These are phyloP conservation scores for Archilochus colubris DNA, from an alignment of 2,113 vertebrate species.

Conservation along the genomic window DNA sequence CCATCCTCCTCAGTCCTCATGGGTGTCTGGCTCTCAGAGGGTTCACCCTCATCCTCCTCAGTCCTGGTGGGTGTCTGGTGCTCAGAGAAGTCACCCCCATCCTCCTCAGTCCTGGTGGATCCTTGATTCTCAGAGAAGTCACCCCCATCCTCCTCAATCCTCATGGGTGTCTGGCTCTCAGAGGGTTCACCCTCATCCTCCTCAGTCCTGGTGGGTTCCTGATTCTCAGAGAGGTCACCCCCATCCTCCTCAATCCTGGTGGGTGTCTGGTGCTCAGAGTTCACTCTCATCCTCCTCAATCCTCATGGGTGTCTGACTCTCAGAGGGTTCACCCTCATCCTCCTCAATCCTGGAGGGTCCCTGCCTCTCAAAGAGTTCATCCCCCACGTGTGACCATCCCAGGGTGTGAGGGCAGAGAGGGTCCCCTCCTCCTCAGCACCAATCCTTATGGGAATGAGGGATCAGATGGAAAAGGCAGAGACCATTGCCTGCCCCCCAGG, in stretches of 20 bases:
- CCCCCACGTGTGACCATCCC: too few relatives aligned
- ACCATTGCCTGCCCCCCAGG: neutral
- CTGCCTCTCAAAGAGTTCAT: neutral
- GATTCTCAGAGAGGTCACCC: too few relatives aligned
- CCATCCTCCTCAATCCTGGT: too few relatives aligned
- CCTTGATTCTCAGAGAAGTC: too few relatives aligned
- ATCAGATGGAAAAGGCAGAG: neutral
- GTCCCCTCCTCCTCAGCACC: neutral
- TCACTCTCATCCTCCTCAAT: conserved; percentile 84
- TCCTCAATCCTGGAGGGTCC: conserved; percentile 90
- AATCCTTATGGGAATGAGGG: accelerated
- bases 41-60: neutral
- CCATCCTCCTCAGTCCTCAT: conserved; percentile 93
- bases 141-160: conserved; percentile 88
- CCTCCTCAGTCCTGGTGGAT: too few relatives aligned
- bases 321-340: conserved; percentile 51
- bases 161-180: conserved; percentile 71
- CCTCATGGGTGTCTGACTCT: conserved; percentile 79
- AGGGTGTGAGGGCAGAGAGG: neutral
- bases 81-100: too few relatives aligned
- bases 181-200: neutral
- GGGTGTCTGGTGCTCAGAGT: too few relatives aligned
- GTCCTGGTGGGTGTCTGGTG: too few relatives aligned
- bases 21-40: neutral
- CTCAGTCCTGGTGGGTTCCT: too few relatives aligned